Percentiles rank a stretch among this genome's conserved stretches.
Conservation (phyloP, 2,113 vertebrate species). For the Proteles cristata region DNA sequence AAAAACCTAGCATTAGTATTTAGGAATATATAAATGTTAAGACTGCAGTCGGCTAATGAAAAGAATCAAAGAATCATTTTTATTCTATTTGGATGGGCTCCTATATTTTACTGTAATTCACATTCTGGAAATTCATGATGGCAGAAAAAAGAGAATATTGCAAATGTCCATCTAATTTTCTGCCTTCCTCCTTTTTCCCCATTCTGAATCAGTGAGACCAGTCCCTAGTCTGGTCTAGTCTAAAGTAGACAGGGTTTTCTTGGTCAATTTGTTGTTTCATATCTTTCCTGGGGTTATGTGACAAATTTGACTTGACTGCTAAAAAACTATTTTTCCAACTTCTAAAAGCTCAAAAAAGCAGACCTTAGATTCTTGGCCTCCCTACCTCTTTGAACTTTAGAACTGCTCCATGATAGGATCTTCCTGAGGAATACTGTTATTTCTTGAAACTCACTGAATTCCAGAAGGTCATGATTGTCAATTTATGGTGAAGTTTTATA, state of each 20-base stretch:
- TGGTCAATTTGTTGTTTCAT: not conserved
- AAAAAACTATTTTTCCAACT: not conserved
- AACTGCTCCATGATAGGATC: not conserved
- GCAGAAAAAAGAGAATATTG: not conserved
- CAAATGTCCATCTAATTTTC: conserved; percentile 14
- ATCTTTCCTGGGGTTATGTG: not conserved
- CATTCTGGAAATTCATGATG: conserved; percentile 16
- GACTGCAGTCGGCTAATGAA: not conserved
- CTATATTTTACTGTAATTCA: not conserved
- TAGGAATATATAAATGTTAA: not conserved
- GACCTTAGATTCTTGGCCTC: not conserved
- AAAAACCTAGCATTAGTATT: not conserved
- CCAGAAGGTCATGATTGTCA: not conserved
- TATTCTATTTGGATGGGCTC: not conserved
- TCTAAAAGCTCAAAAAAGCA: not conserved
- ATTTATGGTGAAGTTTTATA: not conserved
- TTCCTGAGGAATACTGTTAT: not conserved
- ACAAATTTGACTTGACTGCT: conserved; percentile 1
- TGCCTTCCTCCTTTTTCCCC: not conserved
- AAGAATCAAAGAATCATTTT: conserved; percentile 27
- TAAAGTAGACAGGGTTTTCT: not conserved
- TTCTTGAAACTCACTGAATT: not conserved
- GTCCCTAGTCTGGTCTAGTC: not conserved
- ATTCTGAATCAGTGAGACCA: not conserved
- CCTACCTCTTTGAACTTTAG: not conserved